Evolutionary conservation across 2,113 vertebrate genomes (phyloP).

Genomic region (Thalassarche chlororhynchos): DNA sequence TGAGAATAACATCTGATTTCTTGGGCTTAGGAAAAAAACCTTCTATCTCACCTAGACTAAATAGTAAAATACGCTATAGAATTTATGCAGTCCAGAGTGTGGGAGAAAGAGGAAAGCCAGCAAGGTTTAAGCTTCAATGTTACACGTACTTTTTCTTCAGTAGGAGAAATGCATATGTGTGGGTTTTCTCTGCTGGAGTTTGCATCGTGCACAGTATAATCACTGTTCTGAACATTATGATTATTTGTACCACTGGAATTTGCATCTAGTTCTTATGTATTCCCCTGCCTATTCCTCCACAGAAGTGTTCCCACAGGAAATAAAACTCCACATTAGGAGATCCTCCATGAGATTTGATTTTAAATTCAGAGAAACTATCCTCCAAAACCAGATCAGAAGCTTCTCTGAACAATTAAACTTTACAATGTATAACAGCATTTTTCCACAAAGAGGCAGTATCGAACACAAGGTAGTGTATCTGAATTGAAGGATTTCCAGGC

Average conservation of each 20-base stretch:
- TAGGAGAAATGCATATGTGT: neutral
- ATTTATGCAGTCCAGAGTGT: neutral
- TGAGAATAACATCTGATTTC: conserved; percentile 47
- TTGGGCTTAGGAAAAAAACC: neutral
- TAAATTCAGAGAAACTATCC: neutral
- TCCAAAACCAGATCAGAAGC: neutral
- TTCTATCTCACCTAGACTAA: neutral
- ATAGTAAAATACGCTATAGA: neutral
- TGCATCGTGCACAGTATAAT: conserved; percentile 23
- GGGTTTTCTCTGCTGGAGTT: conserved; percentile 50
- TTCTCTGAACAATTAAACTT: neutral
- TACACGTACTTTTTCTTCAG: conserved; percentile 8
- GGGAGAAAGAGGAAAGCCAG: neutral
- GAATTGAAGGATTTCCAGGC: neutral
- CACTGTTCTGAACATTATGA: conserved; percentile 48
- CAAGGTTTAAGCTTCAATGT: neutral
- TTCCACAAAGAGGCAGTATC: conserved; percentile 53
- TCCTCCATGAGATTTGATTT: neutral
- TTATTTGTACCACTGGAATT: conserved; percentile 52
- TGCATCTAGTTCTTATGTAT: conserved; percentile 23
- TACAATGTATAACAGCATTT: neutral
- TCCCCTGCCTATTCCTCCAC: conserved; percentile 13
- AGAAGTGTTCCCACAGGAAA: conserved; percentile 29
- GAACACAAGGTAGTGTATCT: neutral
- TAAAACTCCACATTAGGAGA: neutral